phyloP scores from a whole-genome alignment of 2,113 vertebrate species.

The Macaca mulatta region DNA sequence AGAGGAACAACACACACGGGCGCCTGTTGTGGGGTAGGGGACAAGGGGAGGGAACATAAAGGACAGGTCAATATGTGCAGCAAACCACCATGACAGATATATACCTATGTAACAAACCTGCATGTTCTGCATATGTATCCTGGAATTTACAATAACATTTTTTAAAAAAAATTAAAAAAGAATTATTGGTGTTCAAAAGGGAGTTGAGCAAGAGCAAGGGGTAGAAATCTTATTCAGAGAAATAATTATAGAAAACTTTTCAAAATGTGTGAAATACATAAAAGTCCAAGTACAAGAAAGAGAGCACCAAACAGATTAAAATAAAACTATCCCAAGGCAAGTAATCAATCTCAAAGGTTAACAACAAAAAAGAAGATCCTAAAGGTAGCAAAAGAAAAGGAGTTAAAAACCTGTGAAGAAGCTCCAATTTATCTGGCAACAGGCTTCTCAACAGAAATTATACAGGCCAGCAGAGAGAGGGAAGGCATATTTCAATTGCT shows the following conservation, averaged over 20 bases:
- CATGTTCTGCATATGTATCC: no score
- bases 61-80: no score
- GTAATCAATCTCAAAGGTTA: no score
- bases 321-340: no score
- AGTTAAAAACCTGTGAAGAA: neutral
- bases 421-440: neutral
- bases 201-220: neutral
- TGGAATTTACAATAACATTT: no score
- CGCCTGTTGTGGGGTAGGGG: no score
- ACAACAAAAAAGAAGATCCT: neutral
- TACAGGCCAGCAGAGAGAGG: neutral
- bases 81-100: no score
- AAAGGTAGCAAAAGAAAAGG: neutral
- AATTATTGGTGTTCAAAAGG: no score
- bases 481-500: neutral
- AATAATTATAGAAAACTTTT: neutral
- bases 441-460: neutral
- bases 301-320: neutral
- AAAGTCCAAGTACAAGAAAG: neutral
- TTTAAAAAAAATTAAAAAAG: no score
- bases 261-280: neutral
- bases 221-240: neutral
- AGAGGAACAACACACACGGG: no score
- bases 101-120: no score
- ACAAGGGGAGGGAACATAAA: no score